Base-by-base conservation (phyloP, 2,888 invertebrate genomes). In the Buathra laborator region DNA sequence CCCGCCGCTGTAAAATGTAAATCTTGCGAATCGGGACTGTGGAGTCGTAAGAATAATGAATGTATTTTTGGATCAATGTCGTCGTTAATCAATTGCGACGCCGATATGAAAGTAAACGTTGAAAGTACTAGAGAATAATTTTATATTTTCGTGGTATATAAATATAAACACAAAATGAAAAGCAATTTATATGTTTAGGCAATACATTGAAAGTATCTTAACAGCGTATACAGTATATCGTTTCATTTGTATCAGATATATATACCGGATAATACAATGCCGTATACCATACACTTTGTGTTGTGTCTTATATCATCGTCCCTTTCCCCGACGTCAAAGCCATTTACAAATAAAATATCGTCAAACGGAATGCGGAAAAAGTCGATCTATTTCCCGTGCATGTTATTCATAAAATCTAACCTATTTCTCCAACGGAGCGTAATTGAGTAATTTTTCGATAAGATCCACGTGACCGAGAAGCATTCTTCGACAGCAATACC, bases 381-480 rank as follows among this genome's bases (percentile, higher is more conserved):
- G 37, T 37, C 14, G 3, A 24, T 66, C 9, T 9, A 37, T 75
- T 19, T 32, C 24, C 24, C 12, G 3, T 62, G 2, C 9, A 12
- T 10, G 12, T 9, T 7, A 56, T 43, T 71, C 4, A 4, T 9
- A 51, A 4, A 5, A 9, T 24, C 12, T 43, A 66, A 76, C 37
- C 94, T 95, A 98, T 94, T 99, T 99, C 94, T 99, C 99, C 77
- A 99, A 94, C 0, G 99, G 99, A 43, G 99, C 98, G 94, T 99
- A 99, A 95, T 99, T 99, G 56, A 99, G 96, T n/a, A 99, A 95
- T 94, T 99, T 99, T 94, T 99, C 99, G 94, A 99, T 99, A n/a
- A 99, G 95, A 94, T 99, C 99, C 0, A 99, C 99, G 93, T 99
- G 99, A 6, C 99, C 98, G 0, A 99, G 96, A 24, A 99, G 95